Evolutionary conservation across 2,113 vertebrate species (phyloP).

Genomic region (Tragulus kanchil): DNA sequence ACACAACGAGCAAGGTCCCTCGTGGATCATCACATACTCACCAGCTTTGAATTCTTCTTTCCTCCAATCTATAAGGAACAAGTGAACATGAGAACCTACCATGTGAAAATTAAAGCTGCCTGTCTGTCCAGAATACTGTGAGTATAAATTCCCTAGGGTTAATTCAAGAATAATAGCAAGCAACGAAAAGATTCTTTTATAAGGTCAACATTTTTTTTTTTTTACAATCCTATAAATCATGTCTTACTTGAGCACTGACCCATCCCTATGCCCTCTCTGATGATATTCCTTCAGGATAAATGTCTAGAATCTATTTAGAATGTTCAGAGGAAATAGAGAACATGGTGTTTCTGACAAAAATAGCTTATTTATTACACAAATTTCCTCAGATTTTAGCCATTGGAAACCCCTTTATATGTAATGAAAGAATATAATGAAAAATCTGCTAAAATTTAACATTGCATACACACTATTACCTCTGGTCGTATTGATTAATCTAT

Average conservation of each 20-base stretch:
- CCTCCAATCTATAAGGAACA: conserved; percentile 13
- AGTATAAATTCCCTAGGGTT: not conserved
- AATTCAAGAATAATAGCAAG: not conserved
- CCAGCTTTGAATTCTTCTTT: not conserved
- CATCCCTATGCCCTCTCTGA: not conserved
- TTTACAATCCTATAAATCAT: not conserved
- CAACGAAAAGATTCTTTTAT: not conserved
- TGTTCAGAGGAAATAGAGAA: not conserved
- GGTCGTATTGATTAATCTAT: not conserved
- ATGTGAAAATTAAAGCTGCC: not conserved
- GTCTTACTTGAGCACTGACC: not conserved
- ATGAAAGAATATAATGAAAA: not conserved
- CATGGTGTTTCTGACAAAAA: not conserved
- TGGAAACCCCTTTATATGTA: not conserved
- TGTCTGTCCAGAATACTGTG: not conserved
- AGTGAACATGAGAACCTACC: not conserved
- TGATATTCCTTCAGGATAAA: not conserved
- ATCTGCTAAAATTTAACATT: not conserved
- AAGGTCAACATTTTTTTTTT: not conserved
- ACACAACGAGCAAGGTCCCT: not conserved
- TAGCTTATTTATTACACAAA: not conserved
- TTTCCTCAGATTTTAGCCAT: not conserved
- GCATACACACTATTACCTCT: not conserved
- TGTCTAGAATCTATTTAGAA: not conserved
- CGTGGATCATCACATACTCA: not conserved